Conservation (phyloP, 2,113 vertebrate genomes). For the Tor tambroides region DNA sequence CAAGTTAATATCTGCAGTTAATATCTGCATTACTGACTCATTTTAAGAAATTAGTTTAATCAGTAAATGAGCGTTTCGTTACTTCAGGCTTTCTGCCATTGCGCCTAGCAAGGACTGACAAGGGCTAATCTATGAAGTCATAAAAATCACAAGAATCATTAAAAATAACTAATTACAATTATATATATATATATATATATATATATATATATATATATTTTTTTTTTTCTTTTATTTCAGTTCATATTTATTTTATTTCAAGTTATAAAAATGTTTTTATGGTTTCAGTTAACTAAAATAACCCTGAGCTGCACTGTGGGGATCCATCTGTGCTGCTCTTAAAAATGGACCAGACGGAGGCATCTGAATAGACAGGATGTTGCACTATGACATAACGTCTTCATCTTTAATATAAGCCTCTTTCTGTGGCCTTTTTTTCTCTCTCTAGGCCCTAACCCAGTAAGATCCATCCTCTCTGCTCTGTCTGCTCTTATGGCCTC, state of each 20-base stretch:
- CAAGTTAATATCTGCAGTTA: no score
- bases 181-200: no score
- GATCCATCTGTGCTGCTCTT: neutral
- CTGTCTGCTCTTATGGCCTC: slow-evolving; percentile 31
- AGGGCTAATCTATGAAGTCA: no score
- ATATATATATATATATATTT: neutral
- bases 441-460: neutral
- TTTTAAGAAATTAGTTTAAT: no score
- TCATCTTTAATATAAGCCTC: neutral
- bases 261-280: neutral
- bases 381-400: neutral
- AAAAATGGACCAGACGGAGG: neutral
- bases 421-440: neutral
- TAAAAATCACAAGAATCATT: no score
- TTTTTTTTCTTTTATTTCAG: neutral
- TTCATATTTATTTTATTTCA: neutral
- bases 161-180: no score
- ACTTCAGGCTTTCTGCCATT: no score
- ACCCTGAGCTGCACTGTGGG: neutral
- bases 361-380: neutral
- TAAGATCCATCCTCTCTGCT: slow-evolving; percentile 11
- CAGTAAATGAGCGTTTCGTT: no score
- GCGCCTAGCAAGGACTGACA: no score
- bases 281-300: neutral
- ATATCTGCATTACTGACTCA: no score